phyloP scores from a whole-genome alignment of 2,113 vertebrate species.

The Etia nguti region DNA sequence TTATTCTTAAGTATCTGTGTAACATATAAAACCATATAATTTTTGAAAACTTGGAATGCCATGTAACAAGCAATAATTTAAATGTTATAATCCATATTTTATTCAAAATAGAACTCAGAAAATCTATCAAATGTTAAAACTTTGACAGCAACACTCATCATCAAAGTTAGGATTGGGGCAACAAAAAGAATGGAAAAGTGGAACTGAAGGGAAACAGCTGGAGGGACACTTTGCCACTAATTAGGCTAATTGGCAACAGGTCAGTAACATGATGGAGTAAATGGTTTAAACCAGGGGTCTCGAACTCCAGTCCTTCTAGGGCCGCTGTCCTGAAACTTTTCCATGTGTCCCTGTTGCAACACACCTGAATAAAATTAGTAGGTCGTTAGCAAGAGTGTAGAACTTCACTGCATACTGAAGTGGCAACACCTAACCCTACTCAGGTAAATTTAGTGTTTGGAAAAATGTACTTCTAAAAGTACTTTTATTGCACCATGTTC shows the following conservation, averaged over 20 bases:
- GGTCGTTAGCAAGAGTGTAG: not conserved
- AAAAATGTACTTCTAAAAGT: not conserved
- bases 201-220: not conserved
- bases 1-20: not conserved
- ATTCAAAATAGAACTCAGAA: not conserved
- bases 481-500: not conserved
- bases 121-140: not conserved
- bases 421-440: not conserved
- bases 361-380: too few species aligned
- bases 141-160: not conserved
- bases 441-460: not conserved
- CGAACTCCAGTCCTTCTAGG: not conserved
- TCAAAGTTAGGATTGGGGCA: not conserved
- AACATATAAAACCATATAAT: not conserved
- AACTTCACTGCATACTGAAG: not conserved
- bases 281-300: not conserved
- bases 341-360: too few species aligned
- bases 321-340: not conserved
- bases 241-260: not conserved
- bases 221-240: not conserved
- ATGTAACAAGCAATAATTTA: rapidly evolving
- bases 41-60: not conserved
- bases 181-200: not conserved
- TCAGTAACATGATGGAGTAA: not conserved
- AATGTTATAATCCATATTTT: not conserved